Base-by-base conservation (phyloP, 1,140 invertebrate species). In the Cecropterus lyciades region DNA sequence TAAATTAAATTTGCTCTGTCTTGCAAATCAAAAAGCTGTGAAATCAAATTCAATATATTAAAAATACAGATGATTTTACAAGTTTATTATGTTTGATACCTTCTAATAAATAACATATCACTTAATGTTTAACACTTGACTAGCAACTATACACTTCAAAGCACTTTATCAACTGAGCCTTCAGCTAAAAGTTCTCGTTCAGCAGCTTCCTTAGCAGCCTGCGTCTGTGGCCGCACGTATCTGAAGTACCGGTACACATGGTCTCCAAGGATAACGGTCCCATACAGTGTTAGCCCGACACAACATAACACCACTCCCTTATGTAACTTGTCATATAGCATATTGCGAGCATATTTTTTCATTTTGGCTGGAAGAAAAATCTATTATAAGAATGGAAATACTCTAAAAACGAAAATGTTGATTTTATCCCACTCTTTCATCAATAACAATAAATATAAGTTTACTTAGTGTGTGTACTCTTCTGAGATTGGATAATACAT, bases 291-390 rank as follows among this genome's bases (percentile, higher is more conserved):
- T 27, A 93, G 69, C 1, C 83, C 93, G 40, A 94, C 73, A 75
- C 93, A 94, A 40, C 87, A 86, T 33, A 86, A 59, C n/a, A 94
- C 93, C 67, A 81, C 83, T 33, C 92, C 90, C 84, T 80, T 91
- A 69, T 94, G 93, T 45, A 94, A 59, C 78, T 83, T 91, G 65
- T 93, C 92, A 45, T 93, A 82, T 42, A 93, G 65, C 3, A 86
- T 15, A 72, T 72, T 92, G 13, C 81, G 83, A 46, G 85, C 83
- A 64, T 91, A 84, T 66, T 84, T 85, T 77, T 91, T 93, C 87
- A 92, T 92, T 72, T 84, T 93, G 76, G n/a, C 83, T 84, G 75
- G 57, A 85, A 84, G 48, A 52, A n/a, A 63, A 52, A 68, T 43
- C 43, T 8, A 7, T n/a, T 6, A 8, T 30, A 14, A 14, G 10